Percentiles rank a stretch among this genome's conserved stretches.
Conservation (phyloP, 1,140 invertebrate species). For the Hermetia illucens region DNA sequence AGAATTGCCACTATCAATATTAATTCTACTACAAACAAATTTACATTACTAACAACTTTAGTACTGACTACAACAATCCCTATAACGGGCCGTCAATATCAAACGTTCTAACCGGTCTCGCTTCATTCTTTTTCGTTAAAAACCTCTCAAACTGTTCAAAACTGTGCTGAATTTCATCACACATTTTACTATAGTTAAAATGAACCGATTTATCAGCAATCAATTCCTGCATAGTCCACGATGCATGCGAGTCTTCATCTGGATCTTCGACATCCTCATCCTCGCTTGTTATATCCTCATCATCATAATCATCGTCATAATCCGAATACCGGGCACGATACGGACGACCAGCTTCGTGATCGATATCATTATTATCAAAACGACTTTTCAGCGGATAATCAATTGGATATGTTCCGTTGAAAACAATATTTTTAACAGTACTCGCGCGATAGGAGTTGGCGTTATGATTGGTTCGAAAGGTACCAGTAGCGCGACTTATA, state of each 20-base stretch:
- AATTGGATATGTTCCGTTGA: constrained; percentile 69
- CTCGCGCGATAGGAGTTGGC: not conserved
- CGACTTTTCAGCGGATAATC: constrained; percentile 38
- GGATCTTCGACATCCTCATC: constrained; percentile 11
- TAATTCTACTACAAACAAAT: no score
- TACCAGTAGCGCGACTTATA: constrained; percentile 2
- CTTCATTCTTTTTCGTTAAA: constrained; percentile 17
- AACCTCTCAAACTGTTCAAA: constrained; percentile 22
- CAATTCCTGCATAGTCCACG: constrained; percentile 27
- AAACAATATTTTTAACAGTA: constrained; percentile 33
- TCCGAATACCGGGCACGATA: constrained; percentile 4
- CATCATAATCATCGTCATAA: constrained; percentile 17
- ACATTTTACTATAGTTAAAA: constrained; percentile 29
- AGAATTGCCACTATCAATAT: no score
- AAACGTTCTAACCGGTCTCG: constrained; percentile 17
- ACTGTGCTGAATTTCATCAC: constrained; percentile 24
- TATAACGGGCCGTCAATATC: constrained; percentile 20
- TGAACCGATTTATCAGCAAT: constrained; percentile 24
- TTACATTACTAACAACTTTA: no score
- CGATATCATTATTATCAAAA: constrained; percentile 13
- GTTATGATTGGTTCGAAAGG: constrained; percentile 1
- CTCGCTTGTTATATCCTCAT: constrained; percentile 8
- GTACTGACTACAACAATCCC: not conserved
- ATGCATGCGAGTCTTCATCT: constrained; percentile 18
- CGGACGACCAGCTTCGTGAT: constrained; percentile 14